These are phyloP conservation scores for Clunio marinus DNA, from an alignment of 2,888 invertebrate genomes.

Conservation along the genomic window DNA sequence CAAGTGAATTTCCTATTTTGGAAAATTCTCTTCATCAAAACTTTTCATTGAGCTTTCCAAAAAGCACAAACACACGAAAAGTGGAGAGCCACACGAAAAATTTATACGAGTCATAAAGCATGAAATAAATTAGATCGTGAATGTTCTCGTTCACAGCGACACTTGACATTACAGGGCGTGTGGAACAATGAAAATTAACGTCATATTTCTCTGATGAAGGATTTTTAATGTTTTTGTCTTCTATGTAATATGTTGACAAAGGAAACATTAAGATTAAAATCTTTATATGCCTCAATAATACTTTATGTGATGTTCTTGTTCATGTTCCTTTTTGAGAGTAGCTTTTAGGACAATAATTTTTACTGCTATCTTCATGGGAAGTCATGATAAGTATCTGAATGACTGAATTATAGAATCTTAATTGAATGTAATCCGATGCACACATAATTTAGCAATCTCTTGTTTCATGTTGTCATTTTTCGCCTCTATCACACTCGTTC, in stretches of 20 bases:
- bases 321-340: not conserved
- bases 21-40: too few relatives aligned
- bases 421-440: not conserved
- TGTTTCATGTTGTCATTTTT: not conserved
- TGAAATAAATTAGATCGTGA: slow-evolving; percentile 20
- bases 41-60: too few relatives aligned
- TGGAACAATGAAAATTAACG: not conserved
- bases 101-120: slow-evolving; percentile 25
- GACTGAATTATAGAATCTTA: not conserved
- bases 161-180: not conserved
- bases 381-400: not conserved
- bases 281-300: not conserved
- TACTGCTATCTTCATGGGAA: not conserved
- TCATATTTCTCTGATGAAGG: not conserved
- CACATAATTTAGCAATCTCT: not conserved
- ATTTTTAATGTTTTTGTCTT: not conserved
- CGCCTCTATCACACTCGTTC: not conserved
- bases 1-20: too few relatives aligned
- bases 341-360: not conserved
- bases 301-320: not conserved
- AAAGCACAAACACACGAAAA: too few relatives aligned
- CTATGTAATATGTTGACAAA: not conserved
- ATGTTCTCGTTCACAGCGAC: not conserved
- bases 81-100: not conserved
- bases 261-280: not conserved